Base-by-base conservation (phyloP, 2,797 vertebrate species). In the Florisuga fusca region DNA sequence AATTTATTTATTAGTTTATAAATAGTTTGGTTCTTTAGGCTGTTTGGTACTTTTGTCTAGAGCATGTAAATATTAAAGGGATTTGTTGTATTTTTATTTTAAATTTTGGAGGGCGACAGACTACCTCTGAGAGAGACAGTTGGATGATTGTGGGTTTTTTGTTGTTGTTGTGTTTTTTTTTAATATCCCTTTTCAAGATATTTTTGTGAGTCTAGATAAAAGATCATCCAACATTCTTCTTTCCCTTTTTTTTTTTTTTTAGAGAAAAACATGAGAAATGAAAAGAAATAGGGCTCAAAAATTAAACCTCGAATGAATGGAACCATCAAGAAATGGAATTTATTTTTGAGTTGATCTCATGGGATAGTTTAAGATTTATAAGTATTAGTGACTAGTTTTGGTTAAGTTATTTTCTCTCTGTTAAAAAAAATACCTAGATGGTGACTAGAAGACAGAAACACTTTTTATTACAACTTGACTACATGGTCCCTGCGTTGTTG, bases 31-130 rank as follows among this genome's bases (percentile, higher is more conserved):
- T 66, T 19, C 22, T 83, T 9, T 73, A 41, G 6, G 72, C 15
- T 16, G 9, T 3, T 67, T 57, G 55, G 0, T 15, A 10, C 13
- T 36, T 51, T 38, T 41, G 38, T 41, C 38, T 14, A 41, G 38
- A 41, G 38, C 38, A 41, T 41, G 38, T 41, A 41, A 41, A 41
- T 25, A 50, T 7, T 1, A 27, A 26, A 36, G 25, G 3, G 9
- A 54, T 43, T 62, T 4, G 8, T 58, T 41, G 38, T 41, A 58
- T 4, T 7, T 62, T 72, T 1, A 23, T 51, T 66, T 59, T 31
- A 3, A 2, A 0, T 58, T 74, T 84, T 46, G 2, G 8, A 43
- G 61, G 15, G 7, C 4, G 3, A 6, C 0, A n/a, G 15, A 2
- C 2, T 62, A 6, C 8, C 0, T 46, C 50, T 62, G 43, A 26